Percentiles rank a stretch among this genome's conserved stretches.
phyloP scores from a whole-genome alignment of 1,140 invertebrate species.

The Ceratina australensis region DNA sequence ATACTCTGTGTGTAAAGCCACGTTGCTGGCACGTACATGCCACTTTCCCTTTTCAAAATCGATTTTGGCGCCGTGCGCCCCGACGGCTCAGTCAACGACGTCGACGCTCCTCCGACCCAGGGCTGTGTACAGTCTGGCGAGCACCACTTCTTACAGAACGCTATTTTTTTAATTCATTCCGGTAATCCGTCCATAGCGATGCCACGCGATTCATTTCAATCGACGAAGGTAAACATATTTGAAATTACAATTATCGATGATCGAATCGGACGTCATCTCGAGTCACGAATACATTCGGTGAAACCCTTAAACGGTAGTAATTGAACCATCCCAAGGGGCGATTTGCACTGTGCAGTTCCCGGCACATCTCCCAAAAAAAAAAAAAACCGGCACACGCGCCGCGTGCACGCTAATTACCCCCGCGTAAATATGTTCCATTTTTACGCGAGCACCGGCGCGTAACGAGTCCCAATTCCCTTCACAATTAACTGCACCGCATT shows the following conservation, averaged over 20 bases:
- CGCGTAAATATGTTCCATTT: constrained; percentile 39
- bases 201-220: too few relatives aligned
- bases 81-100: constrained; percentile 59
- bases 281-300: neutral
- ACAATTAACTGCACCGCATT: constrained; percentile 49
- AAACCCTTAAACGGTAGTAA: neutral
- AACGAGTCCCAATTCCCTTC: constrained; percentile 54
- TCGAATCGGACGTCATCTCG: neutral
- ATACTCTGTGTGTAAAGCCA: constrained; percentile 45
- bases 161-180: neutral
- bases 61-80: constrained; percentile 69
- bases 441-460: constrained; percentile 30
- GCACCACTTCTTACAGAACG: neutral
- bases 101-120: constrained; percentile 51
- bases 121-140: constrained; percentile 28
- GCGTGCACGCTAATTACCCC: constrained; percentile 36
- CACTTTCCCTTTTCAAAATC: constrained; percentile 77
- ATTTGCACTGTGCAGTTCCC: constrained; percentile 13
- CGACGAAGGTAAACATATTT: too few relatives aligned
- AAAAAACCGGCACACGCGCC: neutral
- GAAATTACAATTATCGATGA: too few relatives aligned
- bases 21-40: constrained; percentile 43
- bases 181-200: too few relatives aligned
- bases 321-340: neutral
- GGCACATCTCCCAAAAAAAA: neutral